phyloP scores from a whole-genome alignment of 2,113 vertebrate genomes.

The Hydrolagus affinis region DNA sequence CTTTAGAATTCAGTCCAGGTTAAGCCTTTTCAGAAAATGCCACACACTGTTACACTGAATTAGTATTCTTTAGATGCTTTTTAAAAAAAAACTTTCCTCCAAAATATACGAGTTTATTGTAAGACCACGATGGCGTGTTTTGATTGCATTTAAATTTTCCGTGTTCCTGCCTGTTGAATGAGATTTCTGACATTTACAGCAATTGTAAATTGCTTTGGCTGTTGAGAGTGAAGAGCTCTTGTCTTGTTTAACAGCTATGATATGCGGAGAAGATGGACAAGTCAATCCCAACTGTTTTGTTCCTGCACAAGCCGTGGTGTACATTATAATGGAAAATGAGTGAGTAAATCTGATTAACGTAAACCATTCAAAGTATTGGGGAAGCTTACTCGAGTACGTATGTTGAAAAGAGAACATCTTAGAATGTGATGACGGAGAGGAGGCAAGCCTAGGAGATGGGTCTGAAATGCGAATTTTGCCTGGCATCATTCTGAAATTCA shows the following conservation, averaged over 20 bases:
- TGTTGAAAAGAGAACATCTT: background rate
- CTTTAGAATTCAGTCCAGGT: background rate
- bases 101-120: background rate
- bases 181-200: background rate
- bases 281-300: conserved; percentile 97
- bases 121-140: background rate
- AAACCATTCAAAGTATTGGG: background rate
- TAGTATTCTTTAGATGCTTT: background rate
- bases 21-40: too few species aligned
- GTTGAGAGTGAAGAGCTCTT: background rate
- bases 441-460: too few species aligned
- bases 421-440: background rate
- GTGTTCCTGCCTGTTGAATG: background rate
- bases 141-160: background rate
- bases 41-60: background rate
- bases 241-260: conserved; percentile 70
- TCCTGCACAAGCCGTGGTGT: conserved; percentile 78
- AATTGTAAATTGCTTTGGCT: too few species aligned
- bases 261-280: conserved; percentile 94
- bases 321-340: conserved; percentile 86
- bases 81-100: background rate
- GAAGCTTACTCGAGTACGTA: too few species aligned
- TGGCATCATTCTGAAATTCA: too few species aligned
- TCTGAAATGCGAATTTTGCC: too few species aligned
- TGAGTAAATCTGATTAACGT: conserved; percentile 53